These are phyloP conservation scores for Oceanodroma tethys DNA, from an alignment of 2,113 vertebrate genomes.

Conservation along the genomic window DNA sequence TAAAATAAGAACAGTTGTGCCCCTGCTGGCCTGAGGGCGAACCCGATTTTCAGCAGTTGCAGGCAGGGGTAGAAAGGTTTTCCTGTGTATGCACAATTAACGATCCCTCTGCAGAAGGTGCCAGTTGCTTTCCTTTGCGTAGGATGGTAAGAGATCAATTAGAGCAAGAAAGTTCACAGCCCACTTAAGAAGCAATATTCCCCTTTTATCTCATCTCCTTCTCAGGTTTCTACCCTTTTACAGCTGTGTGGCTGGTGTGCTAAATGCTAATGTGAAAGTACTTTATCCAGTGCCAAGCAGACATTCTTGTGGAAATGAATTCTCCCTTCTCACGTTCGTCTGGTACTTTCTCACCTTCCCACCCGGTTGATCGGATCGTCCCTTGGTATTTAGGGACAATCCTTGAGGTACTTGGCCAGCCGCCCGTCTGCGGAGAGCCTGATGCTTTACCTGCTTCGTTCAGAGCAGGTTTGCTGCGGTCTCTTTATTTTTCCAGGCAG, in stretches of 20 bases:
- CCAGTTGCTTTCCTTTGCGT: conserved; percentile 48
- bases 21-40: background rate
- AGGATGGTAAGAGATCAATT: conserved; percentile 63
- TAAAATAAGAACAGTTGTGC: background rate
- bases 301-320: conserved; percentile 50
- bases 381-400: conserved; percentile 19
- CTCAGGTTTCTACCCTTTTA: conserved; percentile 48
- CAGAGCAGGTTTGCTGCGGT: background rate
- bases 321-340: background rate
- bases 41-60: background rate
- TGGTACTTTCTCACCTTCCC: conserved; percentile 21
- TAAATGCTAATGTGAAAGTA: conserved; percentile 57
- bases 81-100: background rate
- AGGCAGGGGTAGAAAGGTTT: background rate
- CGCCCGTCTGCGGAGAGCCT: background rate
- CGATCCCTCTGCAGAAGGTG: background rate
- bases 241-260: conserved; percentile 38
- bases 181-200: conserved; percentile 65
- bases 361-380: background rate
- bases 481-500: background rate
- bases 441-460: background rate
- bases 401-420: background rate
- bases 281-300: conserved; percentile 43
- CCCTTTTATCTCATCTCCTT: conserved; percentile 56
- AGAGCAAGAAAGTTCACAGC: conserved; percentile 61